Conservation (phyloP, 2,888 invertebrate species). For the Rhimphoctona megacephalus region DNA sequence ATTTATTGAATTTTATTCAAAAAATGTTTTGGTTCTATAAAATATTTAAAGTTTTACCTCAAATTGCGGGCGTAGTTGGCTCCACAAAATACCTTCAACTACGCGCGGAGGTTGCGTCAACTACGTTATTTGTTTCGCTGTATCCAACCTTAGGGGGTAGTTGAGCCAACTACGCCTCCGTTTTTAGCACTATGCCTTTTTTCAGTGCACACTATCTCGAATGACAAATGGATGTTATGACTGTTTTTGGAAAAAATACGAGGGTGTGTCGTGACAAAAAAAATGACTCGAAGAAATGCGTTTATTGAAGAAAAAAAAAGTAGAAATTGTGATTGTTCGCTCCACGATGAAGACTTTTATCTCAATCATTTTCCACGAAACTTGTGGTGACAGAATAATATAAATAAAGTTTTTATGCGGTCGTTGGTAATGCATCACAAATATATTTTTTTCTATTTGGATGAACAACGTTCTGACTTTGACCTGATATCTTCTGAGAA, state of each 20-base stretch:
- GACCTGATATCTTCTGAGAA: neutral
- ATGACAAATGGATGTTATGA: neutral
- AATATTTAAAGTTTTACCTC: no score
- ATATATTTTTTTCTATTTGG: neutral
- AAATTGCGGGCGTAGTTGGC: no score
- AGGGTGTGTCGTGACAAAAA: neutral
- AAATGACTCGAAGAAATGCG: neutral
- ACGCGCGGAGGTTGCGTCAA: no score
- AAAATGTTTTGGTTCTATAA: no score
- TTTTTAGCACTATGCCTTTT: no score
- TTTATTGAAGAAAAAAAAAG: neutral
- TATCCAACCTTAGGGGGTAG: no score
- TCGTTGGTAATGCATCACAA: neutral
- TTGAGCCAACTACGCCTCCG: no score
- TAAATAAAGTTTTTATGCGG: neutral
- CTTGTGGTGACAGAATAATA: neutral
- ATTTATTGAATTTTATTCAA: no score
- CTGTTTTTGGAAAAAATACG: neutral
- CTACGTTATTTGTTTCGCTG: no score
- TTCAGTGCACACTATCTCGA: no score
- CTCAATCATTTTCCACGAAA: neutral
- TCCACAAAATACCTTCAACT: no score
- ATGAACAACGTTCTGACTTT: slow-evolving; percentile 1
- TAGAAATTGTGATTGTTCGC: neutral
- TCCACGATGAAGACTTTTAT: neutral